Evolutionary conservation across 2,888 invertebrate genomes (phyloP).

Genomic region (Xanthorhoe spadicearia): DNA sequence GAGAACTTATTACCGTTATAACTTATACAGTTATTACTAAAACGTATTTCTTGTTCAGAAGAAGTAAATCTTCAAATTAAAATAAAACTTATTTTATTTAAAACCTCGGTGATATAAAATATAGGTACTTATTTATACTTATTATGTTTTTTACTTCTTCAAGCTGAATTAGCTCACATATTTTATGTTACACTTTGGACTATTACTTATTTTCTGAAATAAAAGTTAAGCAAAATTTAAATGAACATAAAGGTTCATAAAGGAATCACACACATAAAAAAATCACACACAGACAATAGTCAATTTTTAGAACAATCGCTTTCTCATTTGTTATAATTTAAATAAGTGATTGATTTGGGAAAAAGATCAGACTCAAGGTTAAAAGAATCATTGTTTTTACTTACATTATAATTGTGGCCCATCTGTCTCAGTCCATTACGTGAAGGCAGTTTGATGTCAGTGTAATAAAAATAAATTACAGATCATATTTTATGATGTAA

Average conservation of each 20-base stretch:
- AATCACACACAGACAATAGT: constrained; percentile 23
- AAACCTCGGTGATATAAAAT: too few species aligned
- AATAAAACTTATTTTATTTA: too few species aligned
- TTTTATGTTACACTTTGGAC: too few species aligned
- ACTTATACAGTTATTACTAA: too few species aligned
- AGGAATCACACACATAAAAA: not conserved
- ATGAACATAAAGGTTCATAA: not conserved
- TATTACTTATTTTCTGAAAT: too few species aligned
- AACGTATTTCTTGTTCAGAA: too few species aligned
- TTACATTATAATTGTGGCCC: not conserved
- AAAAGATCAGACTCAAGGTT: not conserved
- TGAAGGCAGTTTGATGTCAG: not conserved
- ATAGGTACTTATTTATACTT: too few species aligned
- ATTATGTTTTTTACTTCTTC: too few species aligned
- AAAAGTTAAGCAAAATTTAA: too few species aligned
- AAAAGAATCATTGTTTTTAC: not conserved
- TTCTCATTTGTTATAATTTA: constrained; percentile 9
- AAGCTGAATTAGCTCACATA: too few species aligned
- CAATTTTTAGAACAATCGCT: constrained; percentile 14
- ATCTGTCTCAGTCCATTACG: not conserved
- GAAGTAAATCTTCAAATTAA: too few species aligned
- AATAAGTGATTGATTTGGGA: constrained; percentile 29
- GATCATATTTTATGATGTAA: constrained; percentile 3
- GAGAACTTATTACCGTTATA: too few species aligned
- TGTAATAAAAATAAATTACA: not conserved